Conservation (phyloP, 2,797 vertebrate species). For the Galagoides demidoff region DNA sequence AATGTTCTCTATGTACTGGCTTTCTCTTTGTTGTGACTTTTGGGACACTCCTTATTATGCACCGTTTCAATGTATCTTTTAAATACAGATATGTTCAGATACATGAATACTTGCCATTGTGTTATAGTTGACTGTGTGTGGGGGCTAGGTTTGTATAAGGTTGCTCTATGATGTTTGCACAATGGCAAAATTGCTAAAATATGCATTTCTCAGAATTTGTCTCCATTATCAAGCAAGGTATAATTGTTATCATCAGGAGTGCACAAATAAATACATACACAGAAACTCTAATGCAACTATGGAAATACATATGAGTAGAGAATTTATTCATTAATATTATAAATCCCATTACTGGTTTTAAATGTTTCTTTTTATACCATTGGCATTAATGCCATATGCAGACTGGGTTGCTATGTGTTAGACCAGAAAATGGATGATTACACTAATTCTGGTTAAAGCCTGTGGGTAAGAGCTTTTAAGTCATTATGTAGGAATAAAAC, state of each 20-base stretch:
- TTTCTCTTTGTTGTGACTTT: no score
- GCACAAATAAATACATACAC: constrained; percentile 75
- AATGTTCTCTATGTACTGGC: no score
- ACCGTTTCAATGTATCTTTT: background rate
- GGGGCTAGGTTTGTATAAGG: background rate
- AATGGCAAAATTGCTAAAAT: background rate
- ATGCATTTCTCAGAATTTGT: background rate
- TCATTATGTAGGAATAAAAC: constrained; percentile 76
- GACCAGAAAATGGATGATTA: constrained; percentile 76
- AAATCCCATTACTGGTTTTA: constrained; percentile 80
- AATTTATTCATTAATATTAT: constrained; percentile 81
- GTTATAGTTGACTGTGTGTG: background rate
- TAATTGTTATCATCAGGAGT: constrained; percentile 66
- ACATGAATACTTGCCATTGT: background rate
- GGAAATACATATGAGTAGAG: constrained; percentile 69
- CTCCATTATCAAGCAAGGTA: background rate
- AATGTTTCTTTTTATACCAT: constrained; percentile 76
- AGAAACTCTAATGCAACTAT: constrained; percentile 55
- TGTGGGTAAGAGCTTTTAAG: constrained; percentile 65
- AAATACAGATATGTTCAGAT: background rate
- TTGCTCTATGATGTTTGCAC: background rate
- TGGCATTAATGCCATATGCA: constrained; percentile 68
- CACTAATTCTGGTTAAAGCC: constrained; percentile 73
- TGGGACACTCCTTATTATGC: no score
- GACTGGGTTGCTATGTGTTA: constrained; percentile 57